These are phyloP conservation scores for Merodon equestris DNA, from an alignment of 2,888 invertebrate genomes.

Conservation along the genomic window DNA sequence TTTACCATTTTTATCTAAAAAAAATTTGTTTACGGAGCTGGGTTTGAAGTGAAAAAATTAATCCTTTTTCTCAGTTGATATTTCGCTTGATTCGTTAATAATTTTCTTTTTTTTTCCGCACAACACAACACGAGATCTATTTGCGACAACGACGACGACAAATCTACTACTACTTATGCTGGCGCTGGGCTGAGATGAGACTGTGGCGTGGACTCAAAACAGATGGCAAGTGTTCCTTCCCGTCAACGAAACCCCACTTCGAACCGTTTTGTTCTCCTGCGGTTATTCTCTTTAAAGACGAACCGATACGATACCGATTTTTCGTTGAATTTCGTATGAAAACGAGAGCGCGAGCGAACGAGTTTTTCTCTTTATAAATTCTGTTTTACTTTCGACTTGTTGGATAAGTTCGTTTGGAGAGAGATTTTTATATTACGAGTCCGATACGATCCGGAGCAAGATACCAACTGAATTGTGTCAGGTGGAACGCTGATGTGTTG, in stretches of 20 bases:
- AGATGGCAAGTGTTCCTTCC: constrained; percentile 63
- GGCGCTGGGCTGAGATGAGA: constrained; percentile 12
- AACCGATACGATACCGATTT: constrained; percentile 40
- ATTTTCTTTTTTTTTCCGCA: constrained; percentile 9
- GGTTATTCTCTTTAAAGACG: not conserved
- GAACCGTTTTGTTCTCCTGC: constrained; percentile 16
- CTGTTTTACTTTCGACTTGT: not conserved
- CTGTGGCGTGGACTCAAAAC: constrained; percentile 38
- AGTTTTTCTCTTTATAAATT: too few relatives aligned
- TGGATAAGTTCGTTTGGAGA: constrained; percentile 13
- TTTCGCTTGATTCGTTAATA: constrained; percentile 18
- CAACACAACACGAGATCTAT: constrained; percentile 24
- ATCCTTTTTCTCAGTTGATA: constrained; percentile 28
- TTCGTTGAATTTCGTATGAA: constrained; percentile 20
- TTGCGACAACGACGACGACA: constrained; percentile 53
- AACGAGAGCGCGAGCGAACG: too few relatives aligned
- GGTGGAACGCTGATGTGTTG: constrained; percentile 65
- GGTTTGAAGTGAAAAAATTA: constrained; percentile 43
- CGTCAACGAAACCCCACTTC: constrained; percentile 48
- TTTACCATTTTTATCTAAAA: constrained; percentile 65
- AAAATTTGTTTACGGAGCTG: constrained; percentile 37
- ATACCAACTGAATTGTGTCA: constrained; percentile 74
- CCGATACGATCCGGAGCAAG: constrained; percentile 75
- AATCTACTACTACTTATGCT: constrained; percentile 10
- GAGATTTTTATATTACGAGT: constrained; percentile 64